Evolutionary conservation across 2,797 vertebrate genomes (phyloP).

Genomic region (Acanthornis magna): DNA sequence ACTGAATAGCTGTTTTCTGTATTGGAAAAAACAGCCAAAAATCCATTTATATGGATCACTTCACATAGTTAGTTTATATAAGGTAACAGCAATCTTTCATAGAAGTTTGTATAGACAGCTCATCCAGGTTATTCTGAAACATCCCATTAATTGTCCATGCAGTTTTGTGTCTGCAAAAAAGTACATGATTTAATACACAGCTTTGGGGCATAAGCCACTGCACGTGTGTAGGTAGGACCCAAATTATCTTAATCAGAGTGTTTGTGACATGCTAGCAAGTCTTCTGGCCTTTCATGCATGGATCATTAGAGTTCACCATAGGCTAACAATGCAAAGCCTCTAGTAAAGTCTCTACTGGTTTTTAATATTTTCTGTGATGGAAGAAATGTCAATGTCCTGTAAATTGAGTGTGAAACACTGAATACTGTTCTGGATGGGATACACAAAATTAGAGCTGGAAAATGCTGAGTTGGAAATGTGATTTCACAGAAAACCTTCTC

Average conservation of each 20-base stretch:
- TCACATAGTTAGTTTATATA: background rate
- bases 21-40: background rate
- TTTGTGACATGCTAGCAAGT: conserved; percentile 49
- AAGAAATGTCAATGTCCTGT: background rate
- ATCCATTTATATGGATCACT: background rate
- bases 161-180: background rate
- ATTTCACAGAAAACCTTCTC: background rate
- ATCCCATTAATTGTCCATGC: background rate
- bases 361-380: background rate
- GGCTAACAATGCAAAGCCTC: background rate
- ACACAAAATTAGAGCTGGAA: background rate
- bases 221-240: background rate
- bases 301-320: background rate
- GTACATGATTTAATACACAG: background rate
- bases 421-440: background rate
- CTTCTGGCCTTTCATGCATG: background rate
- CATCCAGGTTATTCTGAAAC: background rate
- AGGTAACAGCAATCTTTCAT: background rate
- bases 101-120: conserved; percentile 1
- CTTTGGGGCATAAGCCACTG: background rate
- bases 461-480: background rate
- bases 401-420: background rate
- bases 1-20: background rate
- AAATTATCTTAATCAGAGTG: background rate
- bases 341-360: background rate